A percentile compares a stretch with the other conserved stretches of the same genome.
Conservation (phyloP, 2,888 invertebrate genomes). For the Heliconius ethilla region DNA sequence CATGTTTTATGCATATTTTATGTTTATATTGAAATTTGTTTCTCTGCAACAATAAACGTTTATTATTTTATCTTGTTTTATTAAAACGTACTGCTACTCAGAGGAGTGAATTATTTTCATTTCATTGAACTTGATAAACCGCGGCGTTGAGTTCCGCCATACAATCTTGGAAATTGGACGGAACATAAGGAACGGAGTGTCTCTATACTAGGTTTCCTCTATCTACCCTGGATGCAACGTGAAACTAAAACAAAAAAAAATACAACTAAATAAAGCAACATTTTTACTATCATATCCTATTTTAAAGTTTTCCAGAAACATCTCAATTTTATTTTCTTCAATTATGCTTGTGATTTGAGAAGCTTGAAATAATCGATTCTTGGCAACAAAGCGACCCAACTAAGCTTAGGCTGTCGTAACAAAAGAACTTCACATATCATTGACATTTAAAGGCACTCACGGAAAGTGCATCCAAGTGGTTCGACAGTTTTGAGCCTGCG, state of each 20-base stretch:
- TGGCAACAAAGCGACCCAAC: conserved; percentile 29
- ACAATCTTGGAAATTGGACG: neutral
- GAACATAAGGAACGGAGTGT: no score
- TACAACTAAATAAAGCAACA: no score
- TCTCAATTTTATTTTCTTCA: neutral
- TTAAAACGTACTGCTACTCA: neutral
- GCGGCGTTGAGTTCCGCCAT: neutral
- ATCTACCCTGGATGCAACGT: neutral
- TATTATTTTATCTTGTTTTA: neutral
- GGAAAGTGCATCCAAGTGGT: conserved; percentile 44
- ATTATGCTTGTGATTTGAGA: neutral
- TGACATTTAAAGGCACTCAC: conserved; percentile 48
- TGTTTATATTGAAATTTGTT: neutral
- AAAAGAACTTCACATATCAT: conserved; percentile 47
- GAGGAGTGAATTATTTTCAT: neutral
- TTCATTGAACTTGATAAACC: neutral
- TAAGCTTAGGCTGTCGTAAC: conserved; percentile 35
- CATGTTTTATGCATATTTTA: neutral
- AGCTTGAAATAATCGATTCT: conserved; percentile 5
- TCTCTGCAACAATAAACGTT: neutral
- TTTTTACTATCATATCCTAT: neutral
- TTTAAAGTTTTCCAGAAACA: neutral
- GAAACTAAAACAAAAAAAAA: neutral
- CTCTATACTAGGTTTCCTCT: no score
- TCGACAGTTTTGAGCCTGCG: conserved; percentile 71